Percentiles rank a stretch among this genome's conserved stretches.
Evolutionary conservation across 1,140 invertebrate genomes (phyloP).

Genomic region (Drepana arcuata): DNA sequence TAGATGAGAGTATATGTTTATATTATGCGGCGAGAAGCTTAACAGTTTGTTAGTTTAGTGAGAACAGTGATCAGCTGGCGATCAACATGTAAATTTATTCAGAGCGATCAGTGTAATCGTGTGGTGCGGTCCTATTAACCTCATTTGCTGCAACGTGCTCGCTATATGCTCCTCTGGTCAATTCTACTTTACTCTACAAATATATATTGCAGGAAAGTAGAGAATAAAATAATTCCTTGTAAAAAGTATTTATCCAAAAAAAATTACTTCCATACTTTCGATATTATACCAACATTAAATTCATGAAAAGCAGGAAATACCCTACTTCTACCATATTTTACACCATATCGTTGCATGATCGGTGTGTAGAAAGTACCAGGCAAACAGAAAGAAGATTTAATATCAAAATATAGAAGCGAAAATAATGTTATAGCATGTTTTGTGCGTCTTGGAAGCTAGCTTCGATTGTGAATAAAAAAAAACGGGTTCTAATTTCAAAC

Average conservation of each 20-base stretch:
- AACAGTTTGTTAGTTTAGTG: constrained; percentile 36
- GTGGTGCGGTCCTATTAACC: constrained; percentile 54
- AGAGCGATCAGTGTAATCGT: constrained; percentile 57
- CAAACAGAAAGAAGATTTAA: constrained; percentile 7
- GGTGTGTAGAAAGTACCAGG: too few species aligned
- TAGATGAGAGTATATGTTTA: constrained; percentile 40
- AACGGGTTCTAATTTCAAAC: too few species aligned
- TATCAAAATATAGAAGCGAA: constrained; percentile 5
- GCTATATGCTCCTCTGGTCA: constrained; percentile 35
- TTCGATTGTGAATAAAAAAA: too few species aligned
- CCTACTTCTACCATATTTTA: too few species aligned
- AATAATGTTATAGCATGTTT: constrained; percentile 24
- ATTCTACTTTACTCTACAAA: too few species aligned
- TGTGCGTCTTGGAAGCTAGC: too few species aligned
- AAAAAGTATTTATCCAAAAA: too few species aligned
- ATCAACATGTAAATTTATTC: constrained; percentile 69
- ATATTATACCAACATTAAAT: too few species aligned
- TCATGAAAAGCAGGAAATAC: too few species aligned
- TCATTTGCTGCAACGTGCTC: constrained; percentile 46
- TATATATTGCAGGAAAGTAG: too few species aligned
- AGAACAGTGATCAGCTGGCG: constrained; percentile 49
- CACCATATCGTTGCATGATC: too few species aligned
- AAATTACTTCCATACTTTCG: constrained; percentile 1
- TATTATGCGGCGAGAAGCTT: constrained; percentile 24
- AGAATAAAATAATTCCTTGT: too few species aligned